Evolutionary conservation across 1,140 invertebrate genomes (phyloP).

Genomic region (Magallana ariakensis): DNA sequence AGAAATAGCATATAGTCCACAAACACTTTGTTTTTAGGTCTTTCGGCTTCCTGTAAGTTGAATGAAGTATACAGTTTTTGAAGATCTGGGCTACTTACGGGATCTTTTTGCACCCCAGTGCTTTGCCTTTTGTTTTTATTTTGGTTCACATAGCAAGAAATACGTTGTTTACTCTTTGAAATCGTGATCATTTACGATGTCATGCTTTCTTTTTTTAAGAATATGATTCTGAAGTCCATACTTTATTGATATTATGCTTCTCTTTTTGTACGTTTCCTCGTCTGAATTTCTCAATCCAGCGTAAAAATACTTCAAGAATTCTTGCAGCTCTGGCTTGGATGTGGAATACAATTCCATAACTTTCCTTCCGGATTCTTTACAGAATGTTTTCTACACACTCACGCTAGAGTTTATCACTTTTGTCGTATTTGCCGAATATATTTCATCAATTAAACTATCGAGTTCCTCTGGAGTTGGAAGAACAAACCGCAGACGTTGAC

Average conservation of each 20-base stretch:
- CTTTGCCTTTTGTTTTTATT: too few relatives aligned
- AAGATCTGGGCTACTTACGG: too few relatives aligned
- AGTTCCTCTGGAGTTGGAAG: not conserved
- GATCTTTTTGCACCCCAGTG: too few relatives aligned
- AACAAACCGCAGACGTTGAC: not conserved
- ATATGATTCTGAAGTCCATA: conserved; percentile 49
- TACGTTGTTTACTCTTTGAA: not conserved
- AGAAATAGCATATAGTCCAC: too few relatives aligned
- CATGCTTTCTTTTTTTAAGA: conserved; percentile 9
- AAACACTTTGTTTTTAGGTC: too few relatives aligned
- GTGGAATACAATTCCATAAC: not conserved
- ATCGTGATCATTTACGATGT: conserved; percentile 35
- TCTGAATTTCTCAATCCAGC: conserved; percentile 15
- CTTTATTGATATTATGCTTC: conserved; percentile 14
- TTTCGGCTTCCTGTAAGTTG: too few relatives aligned
- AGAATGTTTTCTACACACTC: not conserved
- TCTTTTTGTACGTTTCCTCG: conserved; percentile 18
- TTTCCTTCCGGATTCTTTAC: not conserved
- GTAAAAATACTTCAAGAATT: conserved; percentile 28
- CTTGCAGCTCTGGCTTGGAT: not conserved
- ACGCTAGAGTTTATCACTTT: not conserved
- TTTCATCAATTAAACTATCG: not conserved
- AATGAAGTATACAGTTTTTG: too few relatives aligned
- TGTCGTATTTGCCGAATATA: not conserved
- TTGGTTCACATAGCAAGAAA: too few relatives aligned